These are phyloP conservation scores for Drosophila pseudotakahashii DNA, from an alignment of 2,888 invertebrate species.

Conservation along the genomic window DNA sequence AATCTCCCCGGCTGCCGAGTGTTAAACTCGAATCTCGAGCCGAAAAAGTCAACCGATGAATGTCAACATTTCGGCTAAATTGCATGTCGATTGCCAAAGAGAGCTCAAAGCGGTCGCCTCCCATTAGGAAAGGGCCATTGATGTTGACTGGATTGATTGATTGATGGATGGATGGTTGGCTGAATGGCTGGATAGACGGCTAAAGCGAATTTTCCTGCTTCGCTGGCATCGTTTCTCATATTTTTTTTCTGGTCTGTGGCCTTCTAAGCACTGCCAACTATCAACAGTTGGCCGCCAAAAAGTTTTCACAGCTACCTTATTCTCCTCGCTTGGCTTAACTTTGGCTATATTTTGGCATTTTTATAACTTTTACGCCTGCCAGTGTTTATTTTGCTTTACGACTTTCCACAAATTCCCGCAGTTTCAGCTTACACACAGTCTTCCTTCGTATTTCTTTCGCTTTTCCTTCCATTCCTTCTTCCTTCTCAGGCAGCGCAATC, in stretches of 20 bases:
- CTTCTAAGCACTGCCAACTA: slow-evolving; percentile 20
- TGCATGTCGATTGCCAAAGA: slow-evolving; percentile 56
- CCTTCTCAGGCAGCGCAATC: neutral
- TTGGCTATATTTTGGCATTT: slow-evolving; percentile 63
- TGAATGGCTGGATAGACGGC: slow-evolving; percentile 33
- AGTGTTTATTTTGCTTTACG: slow-evolving; percentile 77
- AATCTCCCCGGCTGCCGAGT: slow-evolving; percentile 34
- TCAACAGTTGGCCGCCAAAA: slow-evolving; percentile 39
- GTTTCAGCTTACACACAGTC: slow-evolving; percentile 23
- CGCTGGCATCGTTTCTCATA: slow-evolving; percentile 31
- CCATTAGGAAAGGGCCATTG: slow-evolving; percentile 27
- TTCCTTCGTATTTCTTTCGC: neutral
- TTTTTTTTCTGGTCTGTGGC: neutral
- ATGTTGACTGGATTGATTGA: slow-evolving; percentile 60
- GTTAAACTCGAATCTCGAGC: slow-evolving; percentile 35
- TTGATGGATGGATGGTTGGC: slow-evolving; percentile 30
- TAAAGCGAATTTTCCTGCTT: slow-evolving; percentile 39
- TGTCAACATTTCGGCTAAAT: slow-evolving; percentile 77
- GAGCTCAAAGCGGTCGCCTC: slow-evolving; percentile 29
- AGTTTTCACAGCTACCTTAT: slow-evolving; percentile 12
- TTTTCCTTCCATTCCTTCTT: neutral
- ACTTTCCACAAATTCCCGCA: slow-evolving; percentile 65
- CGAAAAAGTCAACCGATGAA: slow-evolving; percentile 62
- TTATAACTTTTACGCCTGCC: slow-evolving; percentile 74
- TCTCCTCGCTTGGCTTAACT: slow-evolving; percentile 17